These are phyloP conservation scores for Amphipyra tragopoginis DNA, from an alignment of 2,888 invertebrate species.

Conservation along the genomic window DNA sequence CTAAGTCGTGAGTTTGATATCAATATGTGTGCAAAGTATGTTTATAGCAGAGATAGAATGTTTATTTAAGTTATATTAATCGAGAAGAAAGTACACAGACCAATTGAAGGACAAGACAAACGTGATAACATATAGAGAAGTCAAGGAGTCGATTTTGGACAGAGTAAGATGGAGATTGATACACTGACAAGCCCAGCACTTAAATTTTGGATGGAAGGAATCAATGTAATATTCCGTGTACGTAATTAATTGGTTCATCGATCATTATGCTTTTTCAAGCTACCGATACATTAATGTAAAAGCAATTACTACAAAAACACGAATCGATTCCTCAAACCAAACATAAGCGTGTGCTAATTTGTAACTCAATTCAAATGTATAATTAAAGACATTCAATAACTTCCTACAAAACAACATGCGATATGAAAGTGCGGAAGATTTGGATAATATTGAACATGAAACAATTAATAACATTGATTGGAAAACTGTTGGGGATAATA, in stretches of 20 bases:
- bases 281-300: background rate
- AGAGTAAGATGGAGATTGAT: too few relatives aligned
- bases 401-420: constrained; percentile 41
- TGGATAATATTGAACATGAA: constrained; percentile 17
- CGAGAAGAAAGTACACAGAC: too few relatives aligned
- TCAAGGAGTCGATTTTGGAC: too few relatives aligned
- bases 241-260: background rate
- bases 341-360: constrained; percentile 11
- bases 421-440: constrained; percentile 42
- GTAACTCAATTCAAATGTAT: constrained; percentile 45
- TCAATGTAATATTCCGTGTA: constrained; percentile 2
- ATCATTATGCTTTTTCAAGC: background rate
- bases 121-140: too few relatives aligned
- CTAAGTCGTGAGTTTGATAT: too few relatives aligned
- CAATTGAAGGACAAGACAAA: too few relatives aligned
- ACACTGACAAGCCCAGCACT: too few relatives aligned
- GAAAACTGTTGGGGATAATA: background rate
- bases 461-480: constrained; percentile 6
- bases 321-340: constrained; percentile 21
- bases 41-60: too few relatives aligned
- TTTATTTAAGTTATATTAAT: too few relatives aligned
- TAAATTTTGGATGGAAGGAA: too few relatives aligned
- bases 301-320: constrained; percentile 19
- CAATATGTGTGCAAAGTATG: too few relatives aligned
- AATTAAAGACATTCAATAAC: constrained; percentile 47